Base-by-base conservation (phyloP, 2,797 vertebrate species). In the Pipistrellus kuhlii region DNA sequence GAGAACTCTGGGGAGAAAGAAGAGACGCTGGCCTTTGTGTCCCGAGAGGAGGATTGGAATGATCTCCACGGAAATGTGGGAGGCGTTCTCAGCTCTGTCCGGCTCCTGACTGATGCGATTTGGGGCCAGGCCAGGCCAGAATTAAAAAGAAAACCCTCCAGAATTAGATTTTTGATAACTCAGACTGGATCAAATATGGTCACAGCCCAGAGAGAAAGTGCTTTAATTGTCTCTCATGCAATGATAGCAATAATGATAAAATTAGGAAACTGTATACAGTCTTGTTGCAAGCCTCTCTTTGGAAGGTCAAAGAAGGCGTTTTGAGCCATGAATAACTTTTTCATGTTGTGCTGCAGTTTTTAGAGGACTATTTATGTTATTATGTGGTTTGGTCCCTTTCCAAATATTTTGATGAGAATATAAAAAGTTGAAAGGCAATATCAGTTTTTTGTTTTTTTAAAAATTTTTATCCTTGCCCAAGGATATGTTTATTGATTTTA, bases 111-210 rank as follows among this genome's bases (percentile, higher is more conserved):
- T 10, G 77, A 85, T 85, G 84, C 0, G 38, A 81, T 81, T 46
- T 90, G 88, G 94, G 91, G 55, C 32, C 35, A 2, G 62, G 87
- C 95, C 75, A 86, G 83, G 86, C 62, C 86, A 76, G 64, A 91
- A 85, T 90, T 66, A 80, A 80, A 92, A 92, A 94, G 91, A 91
- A 92, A 88, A 85, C 68, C 35, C 2, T 84, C 76, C 59, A 62
- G 48, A 94, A 93, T 95, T 91, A 84, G 89, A 88, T 92, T 95
- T 92, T 83, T 93, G 96, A 96, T 89, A 95, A 90, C 66, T 44
- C 71, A 69, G 51, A 38, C 91, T 91, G 23, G 21, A 66, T 51
- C 53, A 88, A 90, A 73, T 88, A 64, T 64, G 87, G 73, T 90
- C 85, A 72, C 51, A 86, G 35, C 82, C 57, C 90, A 88, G 90